Conservation (phyloP, 37 sponge, comb jelly and placozoan genomes). For the Chondrosia reniformis region DNA sequence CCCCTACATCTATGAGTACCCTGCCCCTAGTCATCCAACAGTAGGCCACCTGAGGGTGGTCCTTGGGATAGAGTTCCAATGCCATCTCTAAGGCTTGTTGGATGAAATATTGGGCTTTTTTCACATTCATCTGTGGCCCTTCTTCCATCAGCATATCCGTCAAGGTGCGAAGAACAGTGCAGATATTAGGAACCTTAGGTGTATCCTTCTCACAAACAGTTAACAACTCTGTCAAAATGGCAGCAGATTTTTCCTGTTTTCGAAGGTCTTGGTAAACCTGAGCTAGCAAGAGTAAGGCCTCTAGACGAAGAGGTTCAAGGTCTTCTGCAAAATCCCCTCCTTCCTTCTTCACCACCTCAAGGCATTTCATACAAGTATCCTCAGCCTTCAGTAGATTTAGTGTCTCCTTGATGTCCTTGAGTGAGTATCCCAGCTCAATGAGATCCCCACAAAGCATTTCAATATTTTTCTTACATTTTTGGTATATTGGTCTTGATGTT, state of each 20-base stretch:
- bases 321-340: background rate
- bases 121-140: background rate
- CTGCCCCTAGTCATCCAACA: background rate
- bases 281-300: background rate
- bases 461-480: background rate
- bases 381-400: background rate
- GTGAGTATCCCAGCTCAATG: conserved; percentile 4
- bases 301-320: too few species aligned
- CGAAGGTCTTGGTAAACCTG: background rate
- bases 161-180: background rate
- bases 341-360: background rate
- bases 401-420: background rate
- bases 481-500: too few species aligned
- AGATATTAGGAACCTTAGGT: background rate
- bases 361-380: background rate
- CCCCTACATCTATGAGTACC: background rate
- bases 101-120: background rate
- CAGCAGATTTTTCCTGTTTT: background rate
- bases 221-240: background rate
- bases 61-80: background rate
- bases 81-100: background rate
- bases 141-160: conserved; percentile 9
- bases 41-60: background rate
- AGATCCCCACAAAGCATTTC: background rate
- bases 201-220: background rate